Percentiles rank a stretch among this genome's conserved stretches.
These are phyloP conservation scores for Gadopsis marmoratus DNA, from an alignment of 2,797 vertebrate genomes.

Conservation along the genomic window DNA sequence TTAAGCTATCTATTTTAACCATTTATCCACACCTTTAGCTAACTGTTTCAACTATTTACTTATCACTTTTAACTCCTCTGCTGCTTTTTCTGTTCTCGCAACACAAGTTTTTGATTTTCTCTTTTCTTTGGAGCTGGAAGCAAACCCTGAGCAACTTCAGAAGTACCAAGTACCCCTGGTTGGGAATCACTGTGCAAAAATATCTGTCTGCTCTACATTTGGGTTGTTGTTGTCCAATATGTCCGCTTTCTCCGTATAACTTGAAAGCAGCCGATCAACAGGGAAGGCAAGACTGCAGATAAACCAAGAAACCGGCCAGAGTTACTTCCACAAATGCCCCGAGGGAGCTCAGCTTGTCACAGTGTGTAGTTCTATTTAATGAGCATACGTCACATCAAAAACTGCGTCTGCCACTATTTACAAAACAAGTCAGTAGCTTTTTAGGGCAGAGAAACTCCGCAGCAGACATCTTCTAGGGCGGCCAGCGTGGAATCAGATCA, in stretches of 20 bases:
- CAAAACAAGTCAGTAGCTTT: conserved; percentile 22
- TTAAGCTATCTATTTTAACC: too few species aligned
- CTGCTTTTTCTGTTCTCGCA: too few species aligned
- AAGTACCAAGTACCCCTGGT: too few species aligned
- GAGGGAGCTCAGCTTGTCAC: background rate
- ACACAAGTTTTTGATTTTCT: too few species aligned
- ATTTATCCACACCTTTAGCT: too few species aligned
- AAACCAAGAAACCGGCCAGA: conserved; percentile 18
- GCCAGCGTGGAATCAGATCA: conserved; percentile 30
- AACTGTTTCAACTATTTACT: too few species aligned
- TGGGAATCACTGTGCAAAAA: background rate
- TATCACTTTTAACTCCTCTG: too few species aligned
- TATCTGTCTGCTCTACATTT: background rate
- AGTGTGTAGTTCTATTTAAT: conserved; percentile 13
- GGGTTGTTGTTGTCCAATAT: background rate
- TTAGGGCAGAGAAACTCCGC: conserved; percentile 17
- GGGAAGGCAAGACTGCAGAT: conserved; percentile 10
- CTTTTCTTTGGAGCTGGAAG: too few species aligned
- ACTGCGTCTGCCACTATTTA: conserved; percentile 5
- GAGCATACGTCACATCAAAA: background rate
- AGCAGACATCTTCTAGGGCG: conserved; percentile 28
- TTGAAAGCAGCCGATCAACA: conserved; percentile 18
- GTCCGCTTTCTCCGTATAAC: conserved; percentile 7
- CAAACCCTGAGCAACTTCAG: too few species aligned
- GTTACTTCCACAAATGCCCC: conserved; percentile 15